Evolutionary conservation across 2,113 vertebrate genomes (phyloP).

Genomic region (Eleginops maclovinus): DNA sequence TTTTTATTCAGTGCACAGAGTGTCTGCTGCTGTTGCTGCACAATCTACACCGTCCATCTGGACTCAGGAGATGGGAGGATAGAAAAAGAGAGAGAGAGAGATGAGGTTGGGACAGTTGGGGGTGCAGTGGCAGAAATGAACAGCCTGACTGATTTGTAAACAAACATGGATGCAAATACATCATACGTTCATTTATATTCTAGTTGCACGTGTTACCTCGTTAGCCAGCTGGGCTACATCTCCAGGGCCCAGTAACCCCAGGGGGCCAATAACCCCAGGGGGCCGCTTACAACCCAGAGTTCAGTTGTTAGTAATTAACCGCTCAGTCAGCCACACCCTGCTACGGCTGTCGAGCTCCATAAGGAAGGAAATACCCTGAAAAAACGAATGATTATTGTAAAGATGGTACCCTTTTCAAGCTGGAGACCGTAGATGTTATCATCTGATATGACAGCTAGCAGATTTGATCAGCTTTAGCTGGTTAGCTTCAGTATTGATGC

Average conservation of each 20-base stretch:
- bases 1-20: conserved; percentile 31
- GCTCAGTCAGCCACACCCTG: not conserved
- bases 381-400: too few relatives aligned
- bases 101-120: not conserved
- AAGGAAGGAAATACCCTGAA: not conserved
- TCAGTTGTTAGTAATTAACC: not conserved
- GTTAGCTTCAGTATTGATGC: too few relatives aligned
- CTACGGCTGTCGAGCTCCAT: not conserved
- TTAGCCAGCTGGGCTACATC: not conserved
- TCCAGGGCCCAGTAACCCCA: not conserved
- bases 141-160: conserved; percentile 27
- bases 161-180: conserved; percentile 19
- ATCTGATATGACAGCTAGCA: not conserved
- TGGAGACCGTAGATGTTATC: not conserved
- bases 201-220: not conserved
- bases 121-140: conserved; percentile 12
- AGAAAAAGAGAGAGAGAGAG: not conserved
- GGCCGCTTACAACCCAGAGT: not conserved
- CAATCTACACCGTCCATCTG: conserved; percentile 52
- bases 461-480: too few relatives aligned
- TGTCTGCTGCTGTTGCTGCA: conserved; percentile 51
- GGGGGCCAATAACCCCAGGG: not conserved
- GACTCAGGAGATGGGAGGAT: conserved; percentile 25
- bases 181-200: not conserved
- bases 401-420: not conserved